These are phyloP conservation scores for Phodopus roborovskii DNA, from an alignment of 2,113 vertebrate genomes.

Conservation along the genomic window DNA sequence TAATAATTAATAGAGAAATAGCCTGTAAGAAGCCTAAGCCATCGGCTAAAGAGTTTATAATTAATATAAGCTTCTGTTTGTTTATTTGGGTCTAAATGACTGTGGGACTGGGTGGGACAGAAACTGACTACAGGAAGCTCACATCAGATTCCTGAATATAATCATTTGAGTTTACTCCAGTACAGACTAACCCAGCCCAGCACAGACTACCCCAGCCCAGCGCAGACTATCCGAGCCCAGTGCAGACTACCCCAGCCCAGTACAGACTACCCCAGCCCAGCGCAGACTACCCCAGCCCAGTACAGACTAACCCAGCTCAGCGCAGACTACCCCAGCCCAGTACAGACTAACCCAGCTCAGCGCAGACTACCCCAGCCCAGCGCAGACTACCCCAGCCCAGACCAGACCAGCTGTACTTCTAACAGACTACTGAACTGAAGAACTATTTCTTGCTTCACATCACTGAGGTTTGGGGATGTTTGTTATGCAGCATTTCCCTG, in stretches of 20 bases:
- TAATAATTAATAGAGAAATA: too few species aligned
- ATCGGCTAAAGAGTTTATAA: too few species aligned
- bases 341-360: background rate
- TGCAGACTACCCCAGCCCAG: background rate
- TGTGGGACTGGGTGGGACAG: too few species aligned
- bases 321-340: background rate
- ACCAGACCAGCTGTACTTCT: background rate
- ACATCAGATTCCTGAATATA: background rate
- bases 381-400: too few species aligned
- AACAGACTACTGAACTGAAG: background rate
- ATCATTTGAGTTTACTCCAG: background rate
- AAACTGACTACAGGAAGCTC: background rate
- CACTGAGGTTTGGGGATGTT: background rate
- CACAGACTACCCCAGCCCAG: background rate
- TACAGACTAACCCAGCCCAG: background rate
- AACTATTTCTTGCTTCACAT: background rate
- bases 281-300: too few species aligned
- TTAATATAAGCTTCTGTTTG: too few species aligned
- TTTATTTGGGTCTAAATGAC: too few species aligned
- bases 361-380: background rate
- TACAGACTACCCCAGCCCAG: background rate
- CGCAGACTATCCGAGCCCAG: background rate
- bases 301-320: background rate
- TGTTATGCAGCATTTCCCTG: background rate
- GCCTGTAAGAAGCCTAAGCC: too few species aligned